These are phyloP conservation scores for Sarcophaga caerulescens DNA, from an alignment of 2,888 invertebrate genomes.

Conservation along the genomic window DNA sequence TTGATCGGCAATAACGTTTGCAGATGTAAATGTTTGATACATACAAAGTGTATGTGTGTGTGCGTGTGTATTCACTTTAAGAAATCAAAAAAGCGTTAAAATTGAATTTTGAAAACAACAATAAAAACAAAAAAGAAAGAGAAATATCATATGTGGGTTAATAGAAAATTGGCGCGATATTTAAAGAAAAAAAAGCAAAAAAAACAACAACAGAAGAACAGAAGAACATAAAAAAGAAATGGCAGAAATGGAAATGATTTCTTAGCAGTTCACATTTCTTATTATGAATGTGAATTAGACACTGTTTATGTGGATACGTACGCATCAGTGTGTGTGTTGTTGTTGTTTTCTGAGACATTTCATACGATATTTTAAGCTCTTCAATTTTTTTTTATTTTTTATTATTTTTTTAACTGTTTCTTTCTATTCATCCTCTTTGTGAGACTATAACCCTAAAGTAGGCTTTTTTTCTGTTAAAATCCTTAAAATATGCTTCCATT, in stretches of 20 bases:
- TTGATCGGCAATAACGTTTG: too few relatives aligned
- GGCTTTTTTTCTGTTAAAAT: constrained; percentile 49
- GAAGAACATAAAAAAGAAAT: too few relatives aligned
- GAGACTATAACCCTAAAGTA: constrained; percentile 41
- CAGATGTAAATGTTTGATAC: too few relatives aligned
- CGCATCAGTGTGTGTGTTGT: background rate
- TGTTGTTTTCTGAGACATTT: constrained; percentile 25
- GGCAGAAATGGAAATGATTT: background rate
- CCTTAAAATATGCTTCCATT: constrained; percentile 61
- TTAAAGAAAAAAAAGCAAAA: constrained; percentile 20
- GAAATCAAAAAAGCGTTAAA: background rate
- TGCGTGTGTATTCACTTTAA: background rate
- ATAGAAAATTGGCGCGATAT: constrained; percentile 65
- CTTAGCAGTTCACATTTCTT: background rate
- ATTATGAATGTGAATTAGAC: too few relatives aligned
- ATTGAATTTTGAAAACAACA: background rate
- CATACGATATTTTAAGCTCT: constrained; percentile 29
- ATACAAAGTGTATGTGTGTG: too few relatives aligned
- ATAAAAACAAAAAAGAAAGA: background rate
- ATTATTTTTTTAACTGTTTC: background rate
- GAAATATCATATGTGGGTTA: constrained; percentile 57
- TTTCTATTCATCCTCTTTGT: constrained; percentile 22
- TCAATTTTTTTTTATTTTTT: constrained; percentile 47
- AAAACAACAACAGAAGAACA: background rate
- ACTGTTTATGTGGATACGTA: background rate